Conservation (phyloP, 2,888 invertebrate species). For the Argyresthia goedartella region DNA sequence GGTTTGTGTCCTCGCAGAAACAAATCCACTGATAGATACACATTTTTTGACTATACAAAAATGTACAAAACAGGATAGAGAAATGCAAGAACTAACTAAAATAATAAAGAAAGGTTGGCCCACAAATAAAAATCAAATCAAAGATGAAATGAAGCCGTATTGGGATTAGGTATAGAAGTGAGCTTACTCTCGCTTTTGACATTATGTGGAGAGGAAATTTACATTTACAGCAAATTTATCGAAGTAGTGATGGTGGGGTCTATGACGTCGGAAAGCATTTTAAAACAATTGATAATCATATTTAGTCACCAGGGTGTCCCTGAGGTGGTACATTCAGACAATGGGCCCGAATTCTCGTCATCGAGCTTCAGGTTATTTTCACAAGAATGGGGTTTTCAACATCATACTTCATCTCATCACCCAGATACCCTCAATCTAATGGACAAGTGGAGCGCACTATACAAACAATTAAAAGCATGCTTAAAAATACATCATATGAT, state of each 20-base stretch:
- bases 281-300: constrained; percentile 4
- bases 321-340: no score
- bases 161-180: constrained; percentile 1
- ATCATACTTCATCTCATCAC: no score
- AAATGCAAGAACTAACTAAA: no score
- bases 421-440: constrained; percentile 2
- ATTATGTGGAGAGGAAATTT: constrained; percentile 5
- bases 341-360: no score
- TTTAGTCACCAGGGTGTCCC: constrained; percentile 5
- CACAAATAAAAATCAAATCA: neutral
- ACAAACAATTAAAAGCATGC: constrained; percentile 2
- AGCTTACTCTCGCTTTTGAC: constrained; percentile 2
- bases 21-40: no score
- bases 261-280: neutral
- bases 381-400: no score
- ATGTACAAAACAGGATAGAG: no score
- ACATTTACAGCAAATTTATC: constrained; percentile 8
- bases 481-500: constrained; percentile 2
- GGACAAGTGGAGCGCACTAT: constrained; percentile 1
- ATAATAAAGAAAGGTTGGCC: constrained; percentile 6
- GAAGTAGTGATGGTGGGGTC: constrained; percentile 3
- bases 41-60: no score
- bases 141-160: neutral
- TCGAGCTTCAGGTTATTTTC: no score
- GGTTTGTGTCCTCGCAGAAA: neutral